Base-by-base conservation (phyloP, 2,797 vertebrate species). In the Scolopax bukidnonensis region DNA sequence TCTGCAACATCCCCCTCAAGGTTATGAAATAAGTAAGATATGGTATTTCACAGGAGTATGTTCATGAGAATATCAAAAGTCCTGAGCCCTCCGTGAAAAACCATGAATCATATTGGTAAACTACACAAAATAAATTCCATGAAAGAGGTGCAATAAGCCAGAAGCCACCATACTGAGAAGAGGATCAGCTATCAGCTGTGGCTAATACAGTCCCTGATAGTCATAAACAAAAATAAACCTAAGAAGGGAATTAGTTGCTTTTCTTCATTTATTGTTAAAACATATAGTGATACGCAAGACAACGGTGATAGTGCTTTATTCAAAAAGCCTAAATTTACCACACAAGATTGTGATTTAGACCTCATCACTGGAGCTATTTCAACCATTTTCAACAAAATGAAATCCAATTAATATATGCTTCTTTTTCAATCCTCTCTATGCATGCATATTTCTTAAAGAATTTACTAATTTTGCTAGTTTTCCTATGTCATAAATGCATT, bases 1-100 rank as follows among this genome's bases (percentile, higher is more conserved):
- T 5, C 3, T 1, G 24, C 27, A 63, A 41, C 1, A 0, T 59
- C 16, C 7, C 4, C 67, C 2, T 86, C 13, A 36, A 59, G 16
- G 2, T 33, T 54, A 27, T 45, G 5, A 88, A 87, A 53, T 14
- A 40, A 78, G 25, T 33, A 12, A n/a, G 19, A 40, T 27, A 21
- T 0, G 1, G 4, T 83, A 63, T 76, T 85, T 80, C 38, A 65
- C 12, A 30, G 5, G 6, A 40, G 2, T 9, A 4, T 19, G 11
- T 47, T 89, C 33, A 59, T 0, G 3, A 59, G 27, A 70, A 16
- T 28, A 84, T 33, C 14, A 38, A 16, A 53, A 51, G 33, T 41
- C 48, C 9, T 57, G 74, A 87, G 12, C 5, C 16, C 4, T 60
- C 30, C 15, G 19, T 21, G 24, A 80, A 87, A 83, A 24, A 1